phyloP scores from a whole-genome alignment of 2,797 vertebrate species.

The Halcyon badia region DNA sequence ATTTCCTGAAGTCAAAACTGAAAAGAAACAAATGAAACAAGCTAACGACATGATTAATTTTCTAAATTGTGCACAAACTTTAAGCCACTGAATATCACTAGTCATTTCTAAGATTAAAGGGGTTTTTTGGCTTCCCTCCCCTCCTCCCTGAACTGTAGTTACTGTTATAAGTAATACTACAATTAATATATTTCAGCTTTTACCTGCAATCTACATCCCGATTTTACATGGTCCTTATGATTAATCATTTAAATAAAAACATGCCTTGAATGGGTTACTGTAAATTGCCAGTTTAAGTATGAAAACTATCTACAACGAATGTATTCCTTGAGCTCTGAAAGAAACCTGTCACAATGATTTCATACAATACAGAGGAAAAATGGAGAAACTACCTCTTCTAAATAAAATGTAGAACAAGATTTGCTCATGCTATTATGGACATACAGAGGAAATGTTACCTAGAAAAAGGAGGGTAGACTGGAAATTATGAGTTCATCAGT shows the following conservation, averaged over 20 bases:
- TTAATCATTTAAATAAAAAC: neutral
- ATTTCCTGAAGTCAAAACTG: neutral
- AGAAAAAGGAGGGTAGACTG: neutral
- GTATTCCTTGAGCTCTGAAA: neutral
- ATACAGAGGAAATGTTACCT: neutral
- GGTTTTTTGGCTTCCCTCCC: accelerated
- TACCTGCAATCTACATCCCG: neutral
- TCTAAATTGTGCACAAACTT: neutral
- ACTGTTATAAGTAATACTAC: neutral
- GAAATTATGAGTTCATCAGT: neutral
- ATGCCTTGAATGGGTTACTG: neutral
- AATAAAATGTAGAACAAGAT: neutral
- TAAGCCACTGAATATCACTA: neutral
- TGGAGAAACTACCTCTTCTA: neutral
- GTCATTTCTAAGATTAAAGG: neutral
- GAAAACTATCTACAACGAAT: neutral
- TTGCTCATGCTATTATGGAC: neutral
- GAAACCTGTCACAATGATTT: neutral
- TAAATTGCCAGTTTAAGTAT: neutral
- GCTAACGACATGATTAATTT: neutral
- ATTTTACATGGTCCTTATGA: neutral
- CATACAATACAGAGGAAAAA: neutral
- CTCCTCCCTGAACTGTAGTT: neutral
- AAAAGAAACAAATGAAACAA: neutral
- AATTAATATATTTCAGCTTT: neutral